Percentiles rank a stretch among this genome's conserved stretches.
Conservation (phyloP, 2,113 vertebrate species). For the Clarias macrocephalus region DNA sequence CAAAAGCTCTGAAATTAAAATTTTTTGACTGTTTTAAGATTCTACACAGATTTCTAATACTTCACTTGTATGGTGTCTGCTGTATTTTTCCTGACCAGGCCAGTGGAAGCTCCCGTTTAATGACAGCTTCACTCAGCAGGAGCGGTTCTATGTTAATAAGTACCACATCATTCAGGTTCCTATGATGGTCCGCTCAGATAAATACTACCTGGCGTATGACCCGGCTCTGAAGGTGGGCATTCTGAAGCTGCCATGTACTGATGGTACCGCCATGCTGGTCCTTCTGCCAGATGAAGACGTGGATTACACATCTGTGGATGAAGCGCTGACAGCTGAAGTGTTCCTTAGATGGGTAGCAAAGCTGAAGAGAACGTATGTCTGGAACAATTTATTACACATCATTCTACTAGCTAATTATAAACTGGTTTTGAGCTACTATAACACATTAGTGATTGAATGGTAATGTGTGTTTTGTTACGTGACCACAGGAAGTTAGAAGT, state of each 20-base stretch:
- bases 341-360: constrained; percentile 79
- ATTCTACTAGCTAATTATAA: not conserved
- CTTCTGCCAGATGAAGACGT: constrained; percentile 77
- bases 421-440: not conserved
- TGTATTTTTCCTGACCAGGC: constrained; percentile 62
- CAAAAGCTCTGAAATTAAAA: not conserved
- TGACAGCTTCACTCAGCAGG: constrained; percentile 67
- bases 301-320: constrained; percentile 79
- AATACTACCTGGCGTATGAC: constrained; percentile 81
- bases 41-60: not conserved
- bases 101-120: constrained; percentile 82
- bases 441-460: not conserved
- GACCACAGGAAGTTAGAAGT: constrained; percentile 82
- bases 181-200: constrained; percentile 83
- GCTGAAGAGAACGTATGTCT: constrained; percentile 76
- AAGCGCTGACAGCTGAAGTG: constrained; percentile 75
- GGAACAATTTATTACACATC: not conserved
- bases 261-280: constrained; percentile 81
- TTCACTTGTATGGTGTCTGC: not conserved
- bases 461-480: not conserved
- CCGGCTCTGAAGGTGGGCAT: constrained; percentile 73
- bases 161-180: constrained; percentile 79
- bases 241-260: constrained; percentile 80
- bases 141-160: constrained; percentile 82
- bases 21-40: not conserved